Evolutionary conservation across 2,113 vertebrate genomes (phyloP).

Genomic region (Triplophysa rosa): DNA sequence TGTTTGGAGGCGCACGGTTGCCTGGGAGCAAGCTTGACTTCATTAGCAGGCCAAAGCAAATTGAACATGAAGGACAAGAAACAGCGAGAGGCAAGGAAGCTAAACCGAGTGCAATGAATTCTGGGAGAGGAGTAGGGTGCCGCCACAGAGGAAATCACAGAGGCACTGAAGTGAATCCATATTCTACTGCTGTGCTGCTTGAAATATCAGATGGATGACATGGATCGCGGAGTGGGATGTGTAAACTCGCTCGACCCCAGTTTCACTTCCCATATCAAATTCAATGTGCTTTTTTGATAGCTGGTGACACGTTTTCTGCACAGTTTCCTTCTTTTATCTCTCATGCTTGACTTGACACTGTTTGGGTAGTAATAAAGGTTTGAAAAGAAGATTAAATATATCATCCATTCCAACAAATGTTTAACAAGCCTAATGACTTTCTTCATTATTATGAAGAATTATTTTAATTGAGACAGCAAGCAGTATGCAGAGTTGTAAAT

Average conservation of each 20-base stretch:
- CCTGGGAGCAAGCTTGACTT: conserved; percentile 55
- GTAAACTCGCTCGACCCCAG: conserved; percentile 7
- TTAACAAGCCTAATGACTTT: too few relatives aligned
- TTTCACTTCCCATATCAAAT: conserved; percentile 8
- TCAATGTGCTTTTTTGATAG: conserved; percentile 6
- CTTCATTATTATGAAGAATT: too few relatives aligned
- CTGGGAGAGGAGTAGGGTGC: conserved; percentile 44
- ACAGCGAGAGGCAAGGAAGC: conserved; percentile 20
- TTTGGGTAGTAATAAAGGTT: too few relatives aligned
- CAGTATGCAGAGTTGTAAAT: too few relatives aligned
- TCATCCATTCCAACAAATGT: too few relatives aligned
- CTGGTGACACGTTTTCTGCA: background rate
- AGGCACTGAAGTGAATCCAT: conserved; percentile 51
- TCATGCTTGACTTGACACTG: background rate
- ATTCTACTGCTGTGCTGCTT: conserved; percentile 57
- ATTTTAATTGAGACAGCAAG: too few relatives aligned
- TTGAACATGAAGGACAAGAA: conserved; percentile 57
- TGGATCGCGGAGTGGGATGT: conserved; percentile 2
- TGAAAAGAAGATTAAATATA: too few relatives aligned
- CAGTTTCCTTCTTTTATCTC: background rate
- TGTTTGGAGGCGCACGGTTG: conserved; percentile 55
- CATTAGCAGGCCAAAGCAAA: conserved; percentile 56
- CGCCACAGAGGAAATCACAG: conserved; percentile 54
- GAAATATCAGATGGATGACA: conserved; percentile 51
- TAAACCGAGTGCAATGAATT: conserved; percentile 49